phyloP scores from a whole-genome alignment of 2,888 invertebrate species.

The Scaptomyza reducta region DNA sequence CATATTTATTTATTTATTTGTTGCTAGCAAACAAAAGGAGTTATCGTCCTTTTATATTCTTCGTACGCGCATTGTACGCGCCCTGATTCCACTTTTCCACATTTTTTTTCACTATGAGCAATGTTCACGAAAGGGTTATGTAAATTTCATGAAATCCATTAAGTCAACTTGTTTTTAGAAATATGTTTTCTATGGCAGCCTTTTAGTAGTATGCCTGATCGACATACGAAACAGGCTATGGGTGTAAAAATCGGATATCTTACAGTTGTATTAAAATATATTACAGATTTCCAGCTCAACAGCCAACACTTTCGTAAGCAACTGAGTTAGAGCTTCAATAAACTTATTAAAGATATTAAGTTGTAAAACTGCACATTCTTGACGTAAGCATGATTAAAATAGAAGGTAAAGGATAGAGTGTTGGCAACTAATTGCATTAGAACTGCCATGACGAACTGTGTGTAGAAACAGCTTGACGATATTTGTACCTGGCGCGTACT shows the following conservation, averaged over 20 bases:
- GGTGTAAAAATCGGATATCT: neutral
- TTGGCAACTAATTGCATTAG: constrained; percentile 37
- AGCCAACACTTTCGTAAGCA: no score
- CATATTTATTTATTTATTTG: constrained; percentile 73
- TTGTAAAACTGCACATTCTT: neutral
- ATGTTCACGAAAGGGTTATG: constrained; percentile 15
- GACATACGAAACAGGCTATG: neutral
- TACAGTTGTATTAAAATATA: no score
- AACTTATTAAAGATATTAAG: neutral
- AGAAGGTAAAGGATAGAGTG: constrained; percentile 11
- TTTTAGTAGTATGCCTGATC: neutral
- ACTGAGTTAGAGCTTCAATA: neutral
- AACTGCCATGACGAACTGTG: constrained; percentile 12
- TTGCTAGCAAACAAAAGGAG: constrained; percentile 57
- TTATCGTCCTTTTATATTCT: constrained; percentile 55
- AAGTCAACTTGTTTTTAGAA: constrained; percentile 38
- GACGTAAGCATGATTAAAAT: constrained; percentile 4
- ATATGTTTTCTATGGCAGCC: constrained; percentile 14
- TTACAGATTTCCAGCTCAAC: no score
- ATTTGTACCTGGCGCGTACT: constrained; percentile 19
- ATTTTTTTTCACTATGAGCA: constrained; percentile 5
- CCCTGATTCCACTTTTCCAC: constrained; percentile 19
- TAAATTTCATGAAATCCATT: constrained; percentile 36
- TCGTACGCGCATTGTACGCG: constrained; percentile 16
- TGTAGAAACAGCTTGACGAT: constrained; percentile 25